These are phyloP conservation scores for Rhombomys opimus DNA, from an alignment of 2,113 vertebrate species.

Conservation along the genomic window DNA sequence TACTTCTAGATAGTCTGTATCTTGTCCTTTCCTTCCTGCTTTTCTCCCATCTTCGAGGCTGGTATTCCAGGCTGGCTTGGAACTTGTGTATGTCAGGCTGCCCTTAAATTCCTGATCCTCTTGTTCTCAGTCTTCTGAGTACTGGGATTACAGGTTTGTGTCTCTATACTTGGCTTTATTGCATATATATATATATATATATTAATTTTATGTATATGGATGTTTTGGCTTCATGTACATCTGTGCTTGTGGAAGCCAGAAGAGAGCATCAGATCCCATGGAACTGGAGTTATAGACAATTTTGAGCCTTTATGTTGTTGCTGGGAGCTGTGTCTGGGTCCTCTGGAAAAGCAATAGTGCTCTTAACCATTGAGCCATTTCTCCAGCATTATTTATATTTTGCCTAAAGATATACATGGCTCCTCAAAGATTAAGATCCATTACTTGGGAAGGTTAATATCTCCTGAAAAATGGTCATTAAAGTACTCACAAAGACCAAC, in stretches of 20 bases:
- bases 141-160: no score
- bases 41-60: not conserved
- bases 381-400: not conserved
- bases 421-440: conserved; percentile 22
- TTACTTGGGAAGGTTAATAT: not conserved
- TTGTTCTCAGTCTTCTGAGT: not conserved
- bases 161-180: no score
- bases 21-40: not conserved
- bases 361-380: not conserved
- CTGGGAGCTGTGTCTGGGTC: not conserved
- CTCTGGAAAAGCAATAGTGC: not conserved
- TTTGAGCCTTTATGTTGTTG: not conserved
- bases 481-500: conserved; percentile 39
- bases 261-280: not conserved
- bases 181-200: no score
- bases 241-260: not conserved
- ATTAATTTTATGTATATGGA: not conserved
- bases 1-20: not conserved
- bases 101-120: not conserved
- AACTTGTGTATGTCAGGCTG: not conserved
- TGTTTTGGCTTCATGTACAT: not conserved
- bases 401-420: not conserved
- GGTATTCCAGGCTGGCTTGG: not conserved
- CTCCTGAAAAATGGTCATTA: conserved; percentile 30
- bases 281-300: not conserved